These are phyloP conservation scores for Gerosis bhagava DNA, from an alignment of 2,888 invertebrate species.

Conservation along the genomic window DNA sequence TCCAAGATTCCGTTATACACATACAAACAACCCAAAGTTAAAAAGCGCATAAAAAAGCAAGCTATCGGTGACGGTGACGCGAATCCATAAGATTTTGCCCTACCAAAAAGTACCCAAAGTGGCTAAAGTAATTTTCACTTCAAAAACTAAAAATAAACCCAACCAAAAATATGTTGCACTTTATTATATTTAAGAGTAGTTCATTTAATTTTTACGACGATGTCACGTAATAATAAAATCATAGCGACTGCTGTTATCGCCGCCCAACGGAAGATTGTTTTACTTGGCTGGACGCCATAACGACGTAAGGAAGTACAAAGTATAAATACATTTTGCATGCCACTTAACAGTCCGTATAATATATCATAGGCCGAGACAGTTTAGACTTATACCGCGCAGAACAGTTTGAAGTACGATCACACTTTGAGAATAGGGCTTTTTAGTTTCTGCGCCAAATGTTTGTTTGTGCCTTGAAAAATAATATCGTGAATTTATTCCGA, in stretches of 20 bases:
- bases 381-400: conserved; percentile 47
- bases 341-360: conserved; percentile 73
- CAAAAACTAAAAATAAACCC: too few species aligned
- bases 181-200: conserved; percentile 43
- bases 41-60: too few species aligned
- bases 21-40: too few species aligned
- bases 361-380: conserved; percentile 61
- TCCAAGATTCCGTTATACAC: too few species aligned
- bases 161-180: too few species aligned
- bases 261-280: conserved; percentile 74
- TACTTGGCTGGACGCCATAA: conserved; percentile 76
- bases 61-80: too few species aligned
- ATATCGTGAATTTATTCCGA: conserved; percentile 26
- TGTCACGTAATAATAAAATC: conserved; percentile 70
- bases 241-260: conserved; percentile 63
- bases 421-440: conserved; percentile 37
- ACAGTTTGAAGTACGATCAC: conserved; percentile 38
- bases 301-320: conserved; percentile 75
- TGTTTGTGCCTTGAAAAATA: conserved; percentile 26
- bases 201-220: conserved; percentile 59
- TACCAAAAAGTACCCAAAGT: too few species aligned
- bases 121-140: too few species aligned
- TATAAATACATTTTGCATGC: conserved; percentile 80
- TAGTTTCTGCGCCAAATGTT: conserved; percentile 25
- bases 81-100: too few species aligned